These are phyloP conservation scores for Cancer borealis DNA, from an alignment of 2,888 invertebrate genomes.

Conservation along the genomic window DNA sequence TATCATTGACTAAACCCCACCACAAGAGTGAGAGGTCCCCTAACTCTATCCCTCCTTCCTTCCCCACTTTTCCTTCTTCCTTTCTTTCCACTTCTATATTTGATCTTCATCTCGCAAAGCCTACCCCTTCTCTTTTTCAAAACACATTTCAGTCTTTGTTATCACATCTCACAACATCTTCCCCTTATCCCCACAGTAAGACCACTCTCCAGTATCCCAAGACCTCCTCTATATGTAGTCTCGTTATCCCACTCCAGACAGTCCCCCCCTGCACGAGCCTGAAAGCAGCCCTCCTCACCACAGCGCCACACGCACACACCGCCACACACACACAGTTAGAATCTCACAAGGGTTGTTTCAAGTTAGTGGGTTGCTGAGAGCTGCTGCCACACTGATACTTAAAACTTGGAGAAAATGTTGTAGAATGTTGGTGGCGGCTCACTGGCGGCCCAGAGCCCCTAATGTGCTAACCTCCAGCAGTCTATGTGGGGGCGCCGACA, in stretches of 20 bases:
- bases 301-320: background rate
- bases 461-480: background rate
- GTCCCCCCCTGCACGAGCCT: background rate
- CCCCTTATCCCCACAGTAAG: background rate
- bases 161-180: background rate
- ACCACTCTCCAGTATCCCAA: background rate
- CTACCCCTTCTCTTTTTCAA: background rate
- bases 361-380: background rate
- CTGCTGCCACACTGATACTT: background rate
- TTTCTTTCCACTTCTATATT: background rate
- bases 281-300: background rate
- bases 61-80: background rate
- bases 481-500: background rate
- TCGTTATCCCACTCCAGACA: background rate
- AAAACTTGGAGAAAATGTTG: constrained; percentile 33
- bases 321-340: background rate
- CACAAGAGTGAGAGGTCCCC: background rate
- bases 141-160: background rate
- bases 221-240: constrained; percentile 7
- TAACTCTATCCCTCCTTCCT: background rate
- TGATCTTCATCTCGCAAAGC: background rate
- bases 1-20: too few species aligned
- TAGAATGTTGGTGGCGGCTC: constrained; percentile 1
- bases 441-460: background rate
- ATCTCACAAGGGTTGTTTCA: background rate